Evolutionary conservation across 2,113 vertebrate species (phyloP).

Genomic region (Oreochromis aureus): DNA sequence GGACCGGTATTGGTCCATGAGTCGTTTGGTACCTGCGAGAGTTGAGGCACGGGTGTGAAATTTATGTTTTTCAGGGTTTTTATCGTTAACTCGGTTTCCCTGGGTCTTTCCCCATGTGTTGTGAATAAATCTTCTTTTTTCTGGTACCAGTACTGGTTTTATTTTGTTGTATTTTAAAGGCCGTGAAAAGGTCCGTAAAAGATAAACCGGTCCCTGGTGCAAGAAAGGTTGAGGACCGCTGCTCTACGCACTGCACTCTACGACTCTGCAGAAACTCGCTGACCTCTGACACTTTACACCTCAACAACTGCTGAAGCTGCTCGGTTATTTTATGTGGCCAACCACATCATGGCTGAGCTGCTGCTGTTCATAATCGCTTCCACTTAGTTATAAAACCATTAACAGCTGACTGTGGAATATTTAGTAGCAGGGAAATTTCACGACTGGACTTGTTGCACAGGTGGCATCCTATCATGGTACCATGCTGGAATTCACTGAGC

Average conservation of each 20-base stretch:
- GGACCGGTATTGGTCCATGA: fast-evolving
- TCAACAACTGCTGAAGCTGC: neutral
- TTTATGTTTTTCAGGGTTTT: neutral
- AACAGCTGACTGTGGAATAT: too few relatives aligned
- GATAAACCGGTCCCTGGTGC: too few relatives aligned
- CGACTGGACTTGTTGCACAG: too few relatives aligned
- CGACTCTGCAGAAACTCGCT: neutral
- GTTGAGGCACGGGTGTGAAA: neutral
- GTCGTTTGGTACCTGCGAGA: fast-evolving
- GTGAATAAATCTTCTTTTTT: neutral
- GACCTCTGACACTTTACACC: neutral
- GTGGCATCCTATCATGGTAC: too few relatives aligned
- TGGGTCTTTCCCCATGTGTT: neutral
- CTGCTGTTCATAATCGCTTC: neutral
- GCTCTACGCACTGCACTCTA: too few relatives aligned
- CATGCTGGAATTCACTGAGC: too few relatives aligned
- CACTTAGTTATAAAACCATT: too few relatives aligned
- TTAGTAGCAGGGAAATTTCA: too few relatives aligned
- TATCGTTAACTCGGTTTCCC: neutral
- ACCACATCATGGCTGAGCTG: neutral
- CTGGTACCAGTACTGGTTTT: neutral
- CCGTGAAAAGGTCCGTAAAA: too few relatives aligned
- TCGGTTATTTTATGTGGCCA: neutral
- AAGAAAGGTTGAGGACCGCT: too few relatives aligned
- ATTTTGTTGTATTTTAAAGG: neutral